Evolutionary conservation across 2,797 vertebrate species (phyloP), one percentile per base, ranked within the genome.

Genomic region (Hemibagrus guttatus): DNA sequence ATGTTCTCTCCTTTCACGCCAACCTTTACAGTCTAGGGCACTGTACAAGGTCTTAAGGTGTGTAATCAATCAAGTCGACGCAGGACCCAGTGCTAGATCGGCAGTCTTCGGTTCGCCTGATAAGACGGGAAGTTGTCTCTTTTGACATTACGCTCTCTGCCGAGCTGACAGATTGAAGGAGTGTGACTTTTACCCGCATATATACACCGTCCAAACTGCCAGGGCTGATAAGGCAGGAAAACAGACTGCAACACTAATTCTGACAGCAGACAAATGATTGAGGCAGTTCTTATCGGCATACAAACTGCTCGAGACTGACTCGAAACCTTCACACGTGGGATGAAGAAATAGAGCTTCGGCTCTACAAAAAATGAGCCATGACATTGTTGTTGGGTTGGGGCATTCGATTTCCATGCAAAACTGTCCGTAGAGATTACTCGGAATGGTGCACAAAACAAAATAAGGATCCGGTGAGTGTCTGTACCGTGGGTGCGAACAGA

Each of bases 201-300:
- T 78, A 87, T 64, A 88, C 35, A 72, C 56, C 56, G 58, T 72
- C 71, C 86, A 83, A 64, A 87, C 81, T 19, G 80, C 81, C 81
- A 81, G 84, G 54, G 75, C 84, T 54, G 59, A 89, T 87, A 85
- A 85, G 52, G 85, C 63, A 39, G 49, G 80, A 83, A 79, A 88
- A 61, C 71, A 74, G 83, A 71, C 49, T 85, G 72, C 78, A 85
- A 66, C 78, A 81, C 80, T 75, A 83, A 74, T 80, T 84, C 71
- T 75, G 69, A 81, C 85, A 89, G 86, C 79, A 71, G 86, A 87
- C 83, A 87, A 85, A 89, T 80, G 79, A 87, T 72, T 79, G 72
- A 81, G 71, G 72, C 78, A 1, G 35, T 42, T 79, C 86, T 78
- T 82, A 87, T 87, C 84, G 54, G 81, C 19, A 21, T 31, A 84